Base-by-base conservation (phyloP, 2,113 vertebrate species). In the Petromus typicus region DNA sequence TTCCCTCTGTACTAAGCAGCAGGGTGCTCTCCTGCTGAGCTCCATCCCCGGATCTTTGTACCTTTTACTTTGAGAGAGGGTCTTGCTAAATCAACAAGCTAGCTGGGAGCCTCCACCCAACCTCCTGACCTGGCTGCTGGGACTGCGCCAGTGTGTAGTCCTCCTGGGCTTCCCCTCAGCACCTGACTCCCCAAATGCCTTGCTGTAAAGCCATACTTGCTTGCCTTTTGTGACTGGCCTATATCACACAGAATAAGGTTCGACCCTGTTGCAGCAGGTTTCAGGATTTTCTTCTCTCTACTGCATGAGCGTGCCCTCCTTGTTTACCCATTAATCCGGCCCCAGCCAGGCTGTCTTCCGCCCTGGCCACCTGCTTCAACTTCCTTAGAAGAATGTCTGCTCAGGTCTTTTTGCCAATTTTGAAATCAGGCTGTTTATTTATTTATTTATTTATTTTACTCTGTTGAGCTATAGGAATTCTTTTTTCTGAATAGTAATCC, bases 361-460 rank as follows among this genome's bases (percentile, higher is more conserved):
- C n/a, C n/a, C n/a, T n/a, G 27, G 75, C 75, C 75, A 5, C 18
- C 27, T 48, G 27, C 32, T 30, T 76, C n/a, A 40, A 32, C 27
- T 51, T 76, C 75, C 88, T 78, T 86, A 87, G 51, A 90, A 54
- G 71, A 87, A 67, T 59, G 48, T 57, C 37, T 86, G 7, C 85
- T 81, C 34, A 57, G 78, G 6, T 30, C 7, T 22, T 71, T 13
- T 78, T n/a, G 32, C 63, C 56, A 18, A 63, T 83, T 83, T 89
- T 83, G 56, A 30, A 90, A 86, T 85, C 67, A 82, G 59, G 73
- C 75, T 51, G 45, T 76, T 92, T 94, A 18, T 92, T 90, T 57
- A n/a, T n/a, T 61, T 82, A n/a, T 93, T n/a, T n/a, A n/a, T n/a
- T n/a, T n/a, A n/a, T n/a, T n/a, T n/a, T n/a, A n/a, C 79, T 45